phyloP scores from a whole-genome alignment of 1,140 invertebrate genomes.

The Limonius californicus region DNA sequence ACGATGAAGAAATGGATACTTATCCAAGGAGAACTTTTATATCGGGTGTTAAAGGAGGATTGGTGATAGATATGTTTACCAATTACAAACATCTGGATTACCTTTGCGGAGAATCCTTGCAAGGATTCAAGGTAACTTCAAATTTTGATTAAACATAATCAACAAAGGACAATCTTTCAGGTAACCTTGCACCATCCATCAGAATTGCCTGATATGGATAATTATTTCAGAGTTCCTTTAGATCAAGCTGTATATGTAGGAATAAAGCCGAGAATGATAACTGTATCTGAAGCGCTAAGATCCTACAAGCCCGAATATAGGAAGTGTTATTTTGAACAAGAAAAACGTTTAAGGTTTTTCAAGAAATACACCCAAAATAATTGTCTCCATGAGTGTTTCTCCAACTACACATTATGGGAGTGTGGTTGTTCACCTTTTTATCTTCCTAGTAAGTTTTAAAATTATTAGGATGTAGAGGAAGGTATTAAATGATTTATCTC shows the following conservation, averaged over 20 bases:
- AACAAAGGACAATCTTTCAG: slow-evolving; percentile 35
- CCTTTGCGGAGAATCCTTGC: too few relatives aligned
- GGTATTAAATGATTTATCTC: slow-evolving; percentile 48
- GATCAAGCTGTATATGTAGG: slow-evolving; percentile 47
- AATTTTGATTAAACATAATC: too few relatives aligned
- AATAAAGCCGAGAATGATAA: slow-evolving; percentile 30
- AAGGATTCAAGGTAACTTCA: too few relatives aligned
- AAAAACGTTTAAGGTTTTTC: slow-evolving; percentile 41
- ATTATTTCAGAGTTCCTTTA: slow-evolving; percentile 53
- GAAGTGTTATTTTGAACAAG: slow-evolving; percentile 25
- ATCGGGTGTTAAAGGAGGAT: too few relatives aligned
- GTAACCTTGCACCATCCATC: slow-evolving; percentile 56
- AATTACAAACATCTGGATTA: too few relatives aligned
- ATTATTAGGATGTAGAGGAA: too few relatives aligned
- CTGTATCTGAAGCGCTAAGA: slow-evolving; percentile 25
- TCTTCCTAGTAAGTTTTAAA: slow-evolving; percentile 48
- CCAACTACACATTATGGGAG: slow-evolving; percentile 63
- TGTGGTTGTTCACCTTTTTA: slow-evolving; percentile 64
- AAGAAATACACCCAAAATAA: slow-evolving; percentile 71
- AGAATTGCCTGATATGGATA: slow-evolving; percentile 52
- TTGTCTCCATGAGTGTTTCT: slow-evolving; percentile 70
- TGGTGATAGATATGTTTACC: too few relatives aligned
- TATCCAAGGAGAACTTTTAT: too few relatives aligned
- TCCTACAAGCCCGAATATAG: slow-evolving; percentile 26
- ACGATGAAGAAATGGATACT: too few relatives aligned